Conservation (phyloP, 2,797 vertebrate genomes). For the Vultur gryphus region DNA sequence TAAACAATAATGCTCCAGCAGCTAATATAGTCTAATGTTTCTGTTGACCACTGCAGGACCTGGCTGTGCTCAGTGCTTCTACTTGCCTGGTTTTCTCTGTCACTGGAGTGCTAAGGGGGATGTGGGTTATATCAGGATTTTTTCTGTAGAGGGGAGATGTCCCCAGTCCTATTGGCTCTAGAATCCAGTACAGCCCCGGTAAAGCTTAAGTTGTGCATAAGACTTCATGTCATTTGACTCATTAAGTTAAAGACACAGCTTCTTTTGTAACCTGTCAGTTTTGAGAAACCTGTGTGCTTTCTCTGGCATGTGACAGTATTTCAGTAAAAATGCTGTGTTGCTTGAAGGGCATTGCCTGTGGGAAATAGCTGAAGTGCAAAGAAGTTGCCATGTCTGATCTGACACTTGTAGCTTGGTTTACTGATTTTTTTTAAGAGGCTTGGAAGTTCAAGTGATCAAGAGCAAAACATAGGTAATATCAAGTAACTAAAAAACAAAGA, state of each 20-base stretch:
- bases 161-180: not conserved
- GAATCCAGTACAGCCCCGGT: not conserved
- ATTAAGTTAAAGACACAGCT: not conserved
- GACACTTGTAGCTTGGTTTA: not conserved
- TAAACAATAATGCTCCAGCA: not conserved
- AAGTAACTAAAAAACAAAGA: not conserved
- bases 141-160: not conserved
- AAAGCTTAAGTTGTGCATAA: not conserved
- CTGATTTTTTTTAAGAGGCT: not conserved
- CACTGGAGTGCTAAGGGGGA: rapidly evolving
- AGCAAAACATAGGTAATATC: not conserved
- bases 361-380: not conserved
- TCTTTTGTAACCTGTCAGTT: not conserved
- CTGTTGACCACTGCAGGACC: not conserved
- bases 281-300: not conserved
- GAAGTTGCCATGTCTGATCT: not conserved
- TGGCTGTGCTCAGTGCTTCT: not conserved
- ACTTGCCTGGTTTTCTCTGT: not conserved
- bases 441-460: not conserved
- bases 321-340: not conserved
- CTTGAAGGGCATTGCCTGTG: not conserved
- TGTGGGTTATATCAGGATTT: not conserved
- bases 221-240: not conserved
- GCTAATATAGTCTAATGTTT: not conserved
- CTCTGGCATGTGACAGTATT: not conserved